These are phyloP conservation scores for Nephrotoma appendiculata DNA, from an alignment of 2,888 invertebrate species.

Conservation along the genomic window DNA sequence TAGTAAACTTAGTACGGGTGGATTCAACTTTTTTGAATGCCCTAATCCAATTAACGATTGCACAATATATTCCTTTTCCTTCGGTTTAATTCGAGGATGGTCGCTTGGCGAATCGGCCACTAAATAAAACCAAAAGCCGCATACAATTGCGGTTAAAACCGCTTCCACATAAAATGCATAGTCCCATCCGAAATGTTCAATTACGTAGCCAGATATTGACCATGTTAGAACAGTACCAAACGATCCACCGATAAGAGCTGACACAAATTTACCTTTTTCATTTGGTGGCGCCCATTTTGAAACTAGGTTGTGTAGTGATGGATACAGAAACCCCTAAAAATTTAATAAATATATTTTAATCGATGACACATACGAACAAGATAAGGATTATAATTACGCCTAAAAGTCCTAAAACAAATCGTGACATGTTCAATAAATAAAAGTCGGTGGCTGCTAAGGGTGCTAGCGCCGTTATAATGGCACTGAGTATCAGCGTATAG, in stretches of 20 bases:
- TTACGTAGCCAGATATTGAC: constrained; percentile 48
- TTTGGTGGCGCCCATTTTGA: constrained; percentile 59
- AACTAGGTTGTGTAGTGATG: constrained; percentile 47
- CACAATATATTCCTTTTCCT: constrained; percentile 47
- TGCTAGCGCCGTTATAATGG: constrained; percentile 41
- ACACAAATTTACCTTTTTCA: constrained; percentile 59
- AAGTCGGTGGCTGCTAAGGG: constrained; percentile 43
- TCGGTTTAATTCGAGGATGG: constrained; percentile 44
- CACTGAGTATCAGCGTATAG: constrained; percentile 35
- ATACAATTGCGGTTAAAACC: constrained; percentile 39
- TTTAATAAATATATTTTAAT: neutral
- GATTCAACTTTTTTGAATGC: constrained; percentile 18
- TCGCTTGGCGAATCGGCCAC: constrained; percentile 47
- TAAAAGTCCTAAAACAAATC: constrained; percentile 46
- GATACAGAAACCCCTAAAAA: constrained; percentile 43
- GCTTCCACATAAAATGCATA: constrained; percentile 52
- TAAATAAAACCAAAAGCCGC: constrained; percentile 43
- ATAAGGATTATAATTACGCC: constrained; percentile 37
- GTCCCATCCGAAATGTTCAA: constrained; percentile 48
- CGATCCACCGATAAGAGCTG: constrained; percentile 57
- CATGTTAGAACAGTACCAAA: constrained; percentile 56
- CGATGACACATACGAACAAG: neutral
- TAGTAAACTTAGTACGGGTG: constrained; percentile 47
- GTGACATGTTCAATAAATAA: constrained; percentile 37
- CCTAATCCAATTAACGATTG: constrained; percentile 37